Evolutionary conservation across 1,140 invertebrate species (phyloP).

Genomic region (Trigoniulus corallinus): DNA sequence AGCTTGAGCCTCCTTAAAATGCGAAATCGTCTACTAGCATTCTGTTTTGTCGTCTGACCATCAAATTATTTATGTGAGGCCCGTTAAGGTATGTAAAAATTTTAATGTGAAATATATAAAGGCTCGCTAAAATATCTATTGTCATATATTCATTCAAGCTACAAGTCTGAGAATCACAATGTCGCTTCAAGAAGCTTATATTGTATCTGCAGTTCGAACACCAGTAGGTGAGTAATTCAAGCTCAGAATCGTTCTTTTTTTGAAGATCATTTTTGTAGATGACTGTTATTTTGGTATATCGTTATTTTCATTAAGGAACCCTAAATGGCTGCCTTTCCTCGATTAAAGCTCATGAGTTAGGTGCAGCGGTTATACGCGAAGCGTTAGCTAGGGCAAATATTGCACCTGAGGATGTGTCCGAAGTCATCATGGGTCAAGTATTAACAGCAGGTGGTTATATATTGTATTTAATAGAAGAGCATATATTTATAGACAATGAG

Average conservation of each 20-base stretch:
- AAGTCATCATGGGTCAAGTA: constrained; percentile 78
- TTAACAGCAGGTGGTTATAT: constrained; percentile 24
- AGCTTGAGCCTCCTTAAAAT: too few relatives aligned
- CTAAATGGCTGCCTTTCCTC: constrained; percentile 51
- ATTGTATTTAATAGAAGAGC: background rate
- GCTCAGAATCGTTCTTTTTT: constrained; percentile 3
- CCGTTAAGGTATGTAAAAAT: too few relatives aligned
- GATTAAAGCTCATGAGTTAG: constrained; percentile 52
- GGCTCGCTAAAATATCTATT: too few relatives aligned
- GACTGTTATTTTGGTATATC: background rate
- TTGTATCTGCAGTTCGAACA: constrained; percentile 45
- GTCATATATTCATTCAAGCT: too few relatives aligned
- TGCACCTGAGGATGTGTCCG: constrained; percentile 43
- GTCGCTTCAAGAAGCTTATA: constrained; percentile 27
- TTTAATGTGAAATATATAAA: too few relatives aligned
- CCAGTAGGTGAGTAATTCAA: constrained; percentile 38
- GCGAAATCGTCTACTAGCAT: too few relatives aligned
- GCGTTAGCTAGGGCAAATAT: constrained; percentile 43
- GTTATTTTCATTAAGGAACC: constrained; percentile 29
- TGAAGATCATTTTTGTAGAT: background rate
- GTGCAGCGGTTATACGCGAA: constrained; percentile 54
- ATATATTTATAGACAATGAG: background rate
- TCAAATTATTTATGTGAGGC: too few relatives aligned
- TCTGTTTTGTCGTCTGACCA: too few relatives aligned
- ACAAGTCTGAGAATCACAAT: too few relatives aligned